A percentile compares a stretch with the other conserved stretches of the same genome.
phyloP scores from a whole-genome alignment of 2,888 invertebrate species.

The Pyrochroa serraticornis region DNA sequence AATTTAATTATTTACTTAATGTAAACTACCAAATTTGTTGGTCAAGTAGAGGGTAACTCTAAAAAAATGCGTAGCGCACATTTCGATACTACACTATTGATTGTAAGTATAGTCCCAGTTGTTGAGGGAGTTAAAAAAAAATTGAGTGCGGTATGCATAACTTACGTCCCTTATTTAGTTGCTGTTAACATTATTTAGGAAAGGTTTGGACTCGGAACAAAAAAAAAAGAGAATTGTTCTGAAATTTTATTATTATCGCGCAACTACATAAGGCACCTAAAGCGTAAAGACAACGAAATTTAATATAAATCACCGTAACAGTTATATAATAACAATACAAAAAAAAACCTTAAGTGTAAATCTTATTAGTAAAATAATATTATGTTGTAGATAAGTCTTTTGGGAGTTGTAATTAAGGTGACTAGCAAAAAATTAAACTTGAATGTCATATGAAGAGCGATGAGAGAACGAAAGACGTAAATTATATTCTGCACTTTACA shows the following conservation, averaged over 20 bases:
- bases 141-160: no score
- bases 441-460: background rate
- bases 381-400: conserved; percentile 1
- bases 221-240: background rate
- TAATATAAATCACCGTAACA: conserved; percentile 40
- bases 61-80: no score
- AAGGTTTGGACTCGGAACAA: background rate
- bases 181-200: background rate
- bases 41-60: no score
- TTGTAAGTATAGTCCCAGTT: no score
- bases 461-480: background rate
- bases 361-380: background rate
- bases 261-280: conserved; percentile 29
- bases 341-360: conserved; percentile 5
- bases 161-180: no score
- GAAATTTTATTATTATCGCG: conserved; percentile 16
- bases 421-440: conserved; percentile 13
- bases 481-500: background rate
- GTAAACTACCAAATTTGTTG: no score
- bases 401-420: conserved; percentile 10
- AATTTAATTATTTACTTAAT: no score
- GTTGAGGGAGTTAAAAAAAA: no score
- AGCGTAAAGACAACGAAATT: conserved; percentile 31
- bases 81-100: no score
- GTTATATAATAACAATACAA: conserved; percentile 40